Evolutionary conservation across 2,888 invertebrate genomes (phyloP), one percentile per base, ranked within the genome.

Genomic region (Cistogaster globosa): DNA sequence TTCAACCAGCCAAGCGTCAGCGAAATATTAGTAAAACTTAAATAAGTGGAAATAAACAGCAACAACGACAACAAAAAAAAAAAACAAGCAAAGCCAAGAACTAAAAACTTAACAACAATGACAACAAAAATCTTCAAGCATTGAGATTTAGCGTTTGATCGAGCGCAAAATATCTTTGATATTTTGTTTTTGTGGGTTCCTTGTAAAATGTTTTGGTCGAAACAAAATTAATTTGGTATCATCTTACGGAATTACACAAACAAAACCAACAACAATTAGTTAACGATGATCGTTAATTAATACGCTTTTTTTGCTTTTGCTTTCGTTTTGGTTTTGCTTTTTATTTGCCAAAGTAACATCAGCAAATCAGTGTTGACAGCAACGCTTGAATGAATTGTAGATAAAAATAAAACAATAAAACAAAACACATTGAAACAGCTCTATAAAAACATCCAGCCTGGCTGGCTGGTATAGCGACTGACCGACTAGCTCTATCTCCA

Each of bases 221-320:
- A 74, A 74, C 60, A 89, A 88, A 91, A 90, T 91, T 90, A 90
- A 91, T 91, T 91, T 91, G 89, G 90, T 90, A 91, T 91, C 92
- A 89, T 91, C 91, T 91, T 91, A 91, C 91, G 89, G 91, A 91
- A 91, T 90, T 91, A 91, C 91, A 91, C 91, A 81, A 84, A 77
- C 77, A 84, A 84, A 71, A 90, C 89, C 91, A 90, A 90, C 90
- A 92, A 90, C 91, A 92, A 92, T 92, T 91, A 91, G 91, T 91
- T 91, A 92, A 91, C 91, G 91, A 85, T 85, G 69, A 91, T 90
- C 91, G 91, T 92, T 91, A 91, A 91, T 92, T 92, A 91, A 91
- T 92, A 91, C 90, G 90, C 76, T 91, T 88, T 32, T 26, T 58
- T 57, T 45, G n/a, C 45, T 48, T 90, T 89, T 55, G 58, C 86